Evolutionary conservation across 2,797 vertebrate genomes (phyloP).

Genomic region (Dryobates pubescens): DNA sequence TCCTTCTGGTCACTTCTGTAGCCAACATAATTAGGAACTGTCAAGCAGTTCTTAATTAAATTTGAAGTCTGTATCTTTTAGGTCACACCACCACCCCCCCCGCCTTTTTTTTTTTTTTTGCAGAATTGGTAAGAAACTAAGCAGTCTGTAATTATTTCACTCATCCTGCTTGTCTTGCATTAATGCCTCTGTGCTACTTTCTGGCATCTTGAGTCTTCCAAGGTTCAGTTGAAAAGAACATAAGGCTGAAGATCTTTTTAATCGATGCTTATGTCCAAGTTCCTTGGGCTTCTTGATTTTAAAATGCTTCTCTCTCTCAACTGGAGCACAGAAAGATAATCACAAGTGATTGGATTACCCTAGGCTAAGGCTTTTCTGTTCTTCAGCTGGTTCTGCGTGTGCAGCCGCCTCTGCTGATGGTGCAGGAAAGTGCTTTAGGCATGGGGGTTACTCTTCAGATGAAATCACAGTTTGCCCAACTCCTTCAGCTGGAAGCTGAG

Average conservation of each 20-base stretch:
- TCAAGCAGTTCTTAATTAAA: slow-evolving; percentile 28
- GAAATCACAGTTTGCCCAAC: slow-evolving; percentile 34
- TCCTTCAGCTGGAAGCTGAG: slow-evolving; percentile 22
- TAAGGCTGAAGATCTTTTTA: slow-evolving; percentile 14
- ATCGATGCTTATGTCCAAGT: background rate
- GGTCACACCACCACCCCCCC: background rate
- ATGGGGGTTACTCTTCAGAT: background rate
- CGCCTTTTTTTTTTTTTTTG: background rate
- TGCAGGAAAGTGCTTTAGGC: background rate
- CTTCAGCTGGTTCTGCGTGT: background rate
- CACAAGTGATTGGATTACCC: background rate
- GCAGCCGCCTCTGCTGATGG: background rate
- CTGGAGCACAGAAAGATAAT: background rate
- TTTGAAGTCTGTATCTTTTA: slow-evolving; percentile 6
- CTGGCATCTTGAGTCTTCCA: slow-evolving; percentile 7
- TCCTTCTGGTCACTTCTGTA: slow-evolving; percentile 11
- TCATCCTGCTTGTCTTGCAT: background rate
- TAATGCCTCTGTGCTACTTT: background rate
- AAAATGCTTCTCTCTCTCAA: background rate
- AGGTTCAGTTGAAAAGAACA: slow-evolving; percentile 4
- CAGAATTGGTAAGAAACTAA: background rate
- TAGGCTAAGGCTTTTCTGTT: background rate
- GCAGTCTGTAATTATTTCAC: slow-evolving; percentile 23
- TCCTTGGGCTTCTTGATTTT: background rate
- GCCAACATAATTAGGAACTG: background rate